Percentiles rank a stretch among this genome's conserved stretches.
Conservation (phyloP, 64 coral and sea anemone genomes). For the Catalaphyllia jardinei region DNA sequence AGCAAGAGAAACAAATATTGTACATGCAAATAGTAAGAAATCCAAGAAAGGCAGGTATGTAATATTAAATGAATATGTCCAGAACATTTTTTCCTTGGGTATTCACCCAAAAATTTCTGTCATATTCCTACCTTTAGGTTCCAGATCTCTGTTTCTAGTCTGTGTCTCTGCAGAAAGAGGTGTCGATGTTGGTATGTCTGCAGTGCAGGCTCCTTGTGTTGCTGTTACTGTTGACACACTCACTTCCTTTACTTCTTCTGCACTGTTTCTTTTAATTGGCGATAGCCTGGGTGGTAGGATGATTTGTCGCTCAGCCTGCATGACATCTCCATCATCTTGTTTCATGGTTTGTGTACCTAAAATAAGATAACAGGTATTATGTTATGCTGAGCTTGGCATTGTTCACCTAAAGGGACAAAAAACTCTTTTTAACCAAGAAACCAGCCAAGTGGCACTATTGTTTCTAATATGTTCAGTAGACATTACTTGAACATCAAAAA, state of each 20-base stretch:
- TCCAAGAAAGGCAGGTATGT: too few species aligned
- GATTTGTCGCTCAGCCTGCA: slow-evolving; percentile 53
- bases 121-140: slow-evolving; percentile 71
- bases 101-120: not conserved
- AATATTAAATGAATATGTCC: too few species aligned
- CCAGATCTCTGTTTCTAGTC: slow-evolving; percentile 84
- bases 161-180: slow-evolving; percentile 80
- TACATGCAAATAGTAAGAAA: too few species aligned
- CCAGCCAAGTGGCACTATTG: too few species aligned
- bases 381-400: too few species aligned
- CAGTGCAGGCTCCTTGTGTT: slow-evolving; percentile 66
- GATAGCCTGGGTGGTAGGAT: slow-evolving; percentile 34
- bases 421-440: too few species aligned
- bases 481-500: too few species aligned
- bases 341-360: slow-evolving; percentile 80
- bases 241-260: slow-evolving; percentile 32
- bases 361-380: not conserved
- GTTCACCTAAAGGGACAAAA: too few species aligned
- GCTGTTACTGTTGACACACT: slow-evolving; percentile 55
- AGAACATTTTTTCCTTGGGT: too few species aligned
- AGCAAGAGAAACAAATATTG: not conserved
- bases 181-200: slow-evolving; percentile 58
- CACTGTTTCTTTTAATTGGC: not conserved
- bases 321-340: slow-evolving; percentile 58
- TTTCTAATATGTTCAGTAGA: too few species aligned